Base-by-base conservation (phyloP, 1,140 invertebrate species). In the Panagrolaimus sp. region DNA sequence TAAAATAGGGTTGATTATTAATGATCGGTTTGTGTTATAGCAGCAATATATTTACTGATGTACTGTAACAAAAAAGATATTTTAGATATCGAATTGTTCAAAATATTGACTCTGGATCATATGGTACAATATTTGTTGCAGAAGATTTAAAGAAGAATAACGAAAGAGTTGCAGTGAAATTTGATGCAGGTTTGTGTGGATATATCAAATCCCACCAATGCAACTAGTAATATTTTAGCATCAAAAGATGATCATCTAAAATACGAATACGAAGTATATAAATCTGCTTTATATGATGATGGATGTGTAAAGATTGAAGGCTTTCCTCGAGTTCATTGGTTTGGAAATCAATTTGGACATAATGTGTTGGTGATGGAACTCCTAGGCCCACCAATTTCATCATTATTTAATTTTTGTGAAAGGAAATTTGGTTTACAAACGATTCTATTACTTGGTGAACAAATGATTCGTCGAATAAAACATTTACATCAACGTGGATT, bases 401-500 rank as follows among this genome's bases (percentile, higher is more conserved):
- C 72, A 7, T 66, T 78, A n/a, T 77, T 77, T 43, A 71, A 66
- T 17, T 77, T 78, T 66, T 77, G 75, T 55, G 69, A 77, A 52
- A 38, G 75, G 32, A 77, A 76, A 67, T 77, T 77, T 66, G 76
- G 70, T 12, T 14, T 75, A 26, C 43, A 76, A 73, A 77, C 76
- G 24, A 77, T 79, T 70, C 65, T 80, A 28, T 67, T 71, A 17
- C 65, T 76, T 15, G 69, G 72, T 7, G 67, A 76, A 63, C 85
- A 91, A 89, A 94, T 97, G 83, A 90, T 79, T 62, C 67, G 90
- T 82, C 90, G 95, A 84, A 95, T 96, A 84, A 93, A 97, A 85
- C 96, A 91, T 84, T 95, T 98, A 83, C 95, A 98, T 86, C 93
- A 91, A 84, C 91, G 93, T 80, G 93, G 92, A 85, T 97, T 97